Percentiles rank a stretch among this genome's conserved stretches.
These are phyloP conservation scores for Troides aeacus DNA, from an alignment of 2,888 invertebrate genomes.

Conservation along the genomic window DNA sequence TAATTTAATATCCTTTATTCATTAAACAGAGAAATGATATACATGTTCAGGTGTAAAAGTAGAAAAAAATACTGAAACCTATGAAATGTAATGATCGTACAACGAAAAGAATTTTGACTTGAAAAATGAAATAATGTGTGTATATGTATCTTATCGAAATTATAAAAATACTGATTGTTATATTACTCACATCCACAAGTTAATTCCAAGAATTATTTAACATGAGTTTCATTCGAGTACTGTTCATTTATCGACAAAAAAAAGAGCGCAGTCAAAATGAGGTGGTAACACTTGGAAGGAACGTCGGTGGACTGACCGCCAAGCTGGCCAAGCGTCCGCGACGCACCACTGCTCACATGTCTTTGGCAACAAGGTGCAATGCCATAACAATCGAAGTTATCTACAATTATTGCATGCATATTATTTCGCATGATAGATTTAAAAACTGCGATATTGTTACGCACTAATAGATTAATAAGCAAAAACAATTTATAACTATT, in stretches of 20 bases:
- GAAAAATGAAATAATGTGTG: too few relatives aligned
- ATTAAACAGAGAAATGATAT: too few relatives aligned
- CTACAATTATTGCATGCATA: conserved; percentile 51
- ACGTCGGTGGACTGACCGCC: conserved; percentile 54
- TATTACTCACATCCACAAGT: conserved; percentile 10
- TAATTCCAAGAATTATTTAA: conserved; percentile 2
- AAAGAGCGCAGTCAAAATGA: conserved; percentile 34
- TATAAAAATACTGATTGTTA: background rate
- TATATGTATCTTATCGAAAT: too few relatives aligned
- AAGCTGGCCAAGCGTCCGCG: conserved; percentile 45
- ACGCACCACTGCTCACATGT: conserved; percentile 63
- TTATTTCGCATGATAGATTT: conserved; percentile 50
- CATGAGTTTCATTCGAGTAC: background rate
- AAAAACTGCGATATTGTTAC: background rate
- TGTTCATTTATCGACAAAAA: conserved; percentile 3
- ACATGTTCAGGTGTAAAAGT: too few relatives aligned
- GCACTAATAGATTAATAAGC: background rate
- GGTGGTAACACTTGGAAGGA: conserved; percentile 44
- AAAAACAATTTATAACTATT: background rate
- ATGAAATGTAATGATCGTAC: too few relatives aligned
- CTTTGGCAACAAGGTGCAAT: conserved; percentile 56
- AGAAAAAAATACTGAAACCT: too few relatives aligned
- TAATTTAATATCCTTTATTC: too few relatives aligned
- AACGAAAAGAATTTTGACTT: too few relatives aligned
- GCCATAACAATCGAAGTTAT: conserved; percentile 54